A percentile compares a stretch with the other conserved stretches of the same genome.
These are phyloP conservation scores for Epinephelus moara DNA, from an alignment of 2,113 vertebrate genomes.

Conservation along the genomic window DNA sequence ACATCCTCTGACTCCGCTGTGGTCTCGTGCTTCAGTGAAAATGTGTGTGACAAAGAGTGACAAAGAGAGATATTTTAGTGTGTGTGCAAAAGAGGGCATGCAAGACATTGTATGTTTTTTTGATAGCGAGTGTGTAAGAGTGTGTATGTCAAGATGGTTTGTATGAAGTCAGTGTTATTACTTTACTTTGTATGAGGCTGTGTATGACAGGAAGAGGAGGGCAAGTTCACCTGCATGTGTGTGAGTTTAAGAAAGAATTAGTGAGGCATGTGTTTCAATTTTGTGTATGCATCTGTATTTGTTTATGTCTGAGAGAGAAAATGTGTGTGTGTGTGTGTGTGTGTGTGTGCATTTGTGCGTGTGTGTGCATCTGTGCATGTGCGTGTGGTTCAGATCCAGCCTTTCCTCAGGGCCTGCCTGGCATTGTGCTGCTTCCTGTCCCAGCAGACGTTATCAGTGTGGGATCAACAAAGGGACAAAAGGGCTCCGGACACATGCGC, in stretches of 20 bases:
- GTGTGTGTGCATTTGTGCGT: conserved; percentile 24
- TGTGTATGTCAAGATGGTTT: not conserved
- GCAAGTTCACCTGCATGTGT: not conserved
- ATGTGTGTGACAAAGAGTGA: not conserved
- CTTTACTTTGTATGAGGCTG: not conserved
- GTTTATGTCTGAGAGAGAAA: conserved; percentile 32
- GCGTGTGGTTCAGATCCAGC: conserved; percentile 49
- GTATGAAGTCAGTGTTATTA: not conserved
- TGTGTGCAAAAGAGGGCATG: not conserved
- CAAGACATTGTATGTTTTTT: not conserved
- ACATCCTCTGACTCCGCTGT: not conserved
- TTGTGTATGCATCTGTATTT: not conserved
- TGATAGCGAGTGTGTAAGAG: not conserved
- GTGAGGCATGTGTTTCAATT: not conserved
- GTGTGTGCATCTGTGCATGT: conserved; percentile 32
- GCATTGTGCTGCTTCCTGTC: conserved; percentile 82
- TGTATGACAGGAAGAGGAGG: not conserved
- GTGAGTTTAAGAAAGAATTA: conserved; percentile 1
- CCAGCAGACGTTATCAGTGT: conserved; percentile 74
- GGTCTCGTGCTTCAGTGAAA: not conserved
- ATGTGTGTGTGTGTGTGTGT: conserved; percentile 21
- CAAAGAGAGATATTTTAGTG: not conserved
- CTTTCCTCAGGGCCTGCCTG: conserved; percentile 77
- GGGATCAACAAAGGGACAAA: conserved; percentile 76
- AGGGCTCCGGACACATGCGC: conserved; percentile 23